A percentile compares a stretch with the other conserved stretches of the same genome.
phyloP scores from a whole-genome alignment of 1,140 invertebrate genomes.

The Parapsyche elsis region DNA sequence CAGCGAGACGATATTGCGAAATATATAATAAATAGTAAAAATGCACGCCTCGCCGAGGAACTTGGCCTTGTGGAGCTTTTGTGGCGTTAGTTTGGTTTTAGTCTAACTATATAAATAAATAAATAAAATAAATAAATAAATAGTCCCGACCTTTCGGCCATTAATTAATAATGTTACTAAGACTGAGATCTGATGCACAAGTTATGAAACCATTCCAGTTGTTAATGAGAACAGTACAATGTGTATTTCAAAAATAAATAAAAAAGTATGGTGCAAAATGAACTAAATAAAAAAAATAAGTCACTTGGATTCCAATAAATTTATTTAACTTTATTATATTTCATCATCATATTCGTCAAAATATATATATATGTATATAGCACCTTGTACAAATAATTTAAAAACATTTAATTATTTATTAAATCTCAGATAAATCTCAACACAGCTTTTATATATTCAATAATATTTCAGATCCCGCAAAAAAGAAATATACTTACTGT shows the following conservation, averaged over 20 bases:
- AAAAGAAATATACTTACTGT: constrained; percentile 37
- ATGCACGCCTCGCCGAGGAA: constrained; percentile 66
- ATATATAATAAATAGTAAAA: constrained; percentile 54
- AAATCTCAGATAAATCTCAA: constrained; percentile 51
- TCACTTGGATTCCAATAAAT: constrained; percentile 42
- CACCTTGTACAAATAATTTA: constrained; percentile 50
- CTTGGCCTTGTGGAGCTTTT: constrained; percentile 68
- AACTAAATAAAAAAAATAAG: constrained; percentile 13
- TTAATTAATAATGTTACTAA: constrained; percentile 53
- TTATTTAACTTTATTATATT: constrained; percentile 51
- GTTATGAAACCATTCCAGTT: constrained; percentile 55
- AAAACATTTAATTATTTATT: constrained; percentile 40
- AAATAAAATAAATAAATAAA: no score
- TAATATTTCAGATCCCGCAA: constrained; percentile 39
- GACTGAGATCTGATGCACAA: constrained; percentile 51
- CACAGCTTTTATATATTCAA: constrained; percentile 16
- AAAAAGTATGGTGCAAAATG: constrained; percentile 51
- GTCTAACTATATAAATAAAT: constrained; percentile 57
- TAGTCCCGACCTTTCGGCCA: constrained; percentile 31
- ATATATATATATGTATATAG: constrained; percentile 43
- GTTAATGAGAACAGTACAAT: constrained; percentile 55
- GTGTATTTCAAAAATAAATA: constrained; percentile 26
- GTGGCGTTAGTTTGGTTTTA: constrained; percentile 59
- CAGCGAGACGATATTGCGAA: constrained; percentile 64
- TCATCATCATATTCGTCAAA: constrained; percentile 42